Base-by-base conservation (phyloP, 2,797 vertebrate genomes). In the Rhynchotus rufescens region DNA sequence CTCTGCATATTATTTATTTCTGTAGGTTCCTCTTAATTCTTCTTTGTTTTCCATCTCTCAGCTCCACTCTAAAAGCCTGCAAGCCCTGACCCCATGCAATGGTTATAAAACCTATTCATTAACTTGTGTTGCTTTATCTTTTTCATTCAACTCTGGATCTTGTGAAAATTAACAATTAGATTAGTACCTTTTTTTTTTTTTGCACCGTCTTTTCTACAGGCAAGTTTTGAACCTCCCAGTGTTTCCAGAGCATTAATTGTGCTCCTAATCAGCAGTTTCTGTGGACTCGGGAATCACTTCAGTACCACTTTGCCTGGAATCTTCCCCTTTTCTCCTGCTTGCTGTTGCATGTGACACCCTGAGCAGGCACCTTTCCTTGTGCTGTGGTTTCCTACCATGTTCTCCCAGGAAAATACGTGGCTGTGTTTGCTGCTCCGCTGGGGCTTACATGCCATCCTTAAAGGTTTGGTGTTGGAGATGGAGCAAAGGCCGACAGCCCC, bases 391-490 rank as follows among this genome's bases (percentile, higher is more conserved):
- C 21, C 4, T 19, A 57, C 34, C 15, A 21, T 20, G 6, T 69
- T 77, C 36, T 49, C 8, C 30, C 12, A 34, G 49, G 40, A 61
- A 67, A 86, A 65, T 2, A 12, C 1, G 9, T 56, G 2, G 26
- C 14, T 57, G 26, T 8, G 26, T 7, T 30, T 23, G 40, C 60
- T 74, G 40, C 30, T 38, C 36, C 12, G 5, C 40, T 40, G 14
- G 40, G 40, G 13, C 13, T 40, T 38, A 38, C 38, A 38, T 11
- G 38, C 38, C 85, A 42, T 94, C 94, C 92, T 94, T 94, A 94
- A 79, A 89, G 68, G 66, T 92, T 95, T 97, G 93, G 65, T 94
- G 74, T 93, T 82, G 85, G 28, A 4, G 69, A 84, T 73, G 74
- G 56, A 80, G 69, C 91, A 92, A 91, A 88, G 73, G 74, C 30